Evolutionary conservation across 2,888 invertebrate genomes (phyloP), one percentile per base, ranked within the genome.

Genomic region (Melanostoma mellinum): DNA sequence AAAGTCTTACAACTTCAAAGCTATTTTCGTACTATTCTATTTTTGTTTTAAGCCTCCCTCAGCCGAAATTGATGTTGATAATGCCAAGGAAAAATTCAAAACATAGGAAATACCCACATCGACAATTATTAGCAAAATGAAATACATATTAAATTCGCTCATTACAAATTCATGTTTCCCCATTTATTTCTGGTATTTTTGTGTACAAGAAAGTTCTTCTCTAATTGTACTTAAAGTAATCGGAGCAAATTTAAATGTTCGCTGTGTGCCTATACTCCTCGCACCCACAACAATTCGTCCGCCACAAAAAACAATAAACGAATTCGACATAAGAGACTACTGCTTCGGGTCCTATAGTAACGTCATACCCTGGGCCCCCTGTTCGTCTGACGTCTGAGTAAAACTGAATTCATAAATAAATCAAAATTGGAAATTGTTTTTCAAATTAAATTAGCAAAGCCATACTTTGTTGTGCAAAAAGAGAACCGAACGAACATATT

Each of bases 391-490:
- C 20, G 20, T 20, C 20, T 20, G 20, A 53, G 40, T 42, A 40
- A 35, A 52, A 74, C 68, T 79, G 84, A 84, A 84, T 84, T 79
- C 71, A 75, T 84, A 84, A 84, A 84, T 84, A 84, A 84, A 84
- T 84, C 84, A 84, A 84, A 84, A 79, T 84, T 79, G 65, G 71
- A 84, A 84, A 84, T 84, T 84, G 79, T 79, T 84, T 79, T 79
- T 74, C 55, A 79, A 84, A 84, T 84, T 65, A 67, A 79, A 79
- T 79, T 84, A 38, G 5, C 63, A 50, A 50, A 50, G 48, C 50
- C 50, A 10, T 50, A n/a, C 44, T 20, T 20, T 20, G 44, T 10
- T 10, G 10, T 3, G 10, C 44, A 4, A 46, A 4, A n/a, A 3
- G 3, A 6, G 42, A 9, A n/a, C 4, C 44, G 44, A 6, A 20